Evolutionary conservation across 2,888 invertebrate genomes (phyloP).

Genomic region (Apoderus coryli): DNA sequence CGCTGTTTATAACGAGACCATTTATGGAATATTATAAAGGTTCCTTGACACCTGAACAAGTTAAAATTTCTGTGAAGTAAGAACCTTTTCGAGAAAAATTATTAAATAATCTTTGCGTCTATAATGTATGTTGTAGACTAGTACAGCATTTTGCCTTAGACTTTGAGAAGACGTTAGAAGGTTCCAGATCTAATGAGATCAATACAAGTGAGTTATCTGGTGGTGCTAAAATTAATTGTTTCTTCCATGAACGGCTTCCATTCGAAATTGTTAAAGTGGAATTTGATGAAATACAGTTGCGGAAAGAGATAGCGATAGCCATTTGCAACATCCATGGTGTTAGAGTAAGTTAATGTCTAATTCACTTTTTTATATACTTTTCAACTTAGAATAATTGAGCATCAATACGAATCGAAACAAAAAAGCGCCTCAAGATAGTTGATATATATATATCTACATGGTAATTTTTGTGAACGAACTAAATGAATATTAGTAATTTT

Average conservation of each 20-base stretch:
- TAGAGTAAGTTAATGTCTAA: constrained; percentile 37
- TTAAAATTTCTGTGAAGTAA: constrained; percentile 14
- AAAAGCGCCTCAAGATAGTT: too few species aligned
- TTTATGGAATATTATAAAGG: too few species aligned
- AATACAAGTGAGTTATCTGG: constrained; percentile 96
- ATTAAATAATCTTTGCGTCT: too few species aligned
- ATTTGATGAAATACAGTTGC: constrained; percentile 95
- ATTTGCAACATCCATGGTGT: constrained; percentile 98
- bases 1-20: too few species aligned
- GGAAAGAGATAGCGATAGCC: constrained; percentile 96
- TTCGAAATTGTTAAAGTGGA: constrained; percentile 99
- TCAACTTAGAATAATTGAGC: too few species aligned
- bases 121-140: constrained; percentile 59
- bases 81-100: constrained; percentile 4
- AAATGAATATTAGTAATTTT: too few species aligned
- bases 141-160: constrained; percentile 95
- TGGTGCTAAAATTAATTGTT: constrained; percentile 96
- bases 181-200: constrained; percentile 90
- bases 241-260: constrained; percentile 98
- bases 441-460: too few species aligned
- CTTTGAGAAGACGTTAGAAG: constrained; percentile 96
- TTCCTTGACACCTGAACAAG: too few species aligned
- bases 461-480: too few species aligned
- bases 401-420: too few species aligned
- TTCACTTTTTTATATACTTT: too few species aligned